Percentiles rank a stretch among this genome's conserved stretches.
Conservation (phyloP, 2,888 invertebrate genomes). For the Coenonympha glycerion region DNA sequence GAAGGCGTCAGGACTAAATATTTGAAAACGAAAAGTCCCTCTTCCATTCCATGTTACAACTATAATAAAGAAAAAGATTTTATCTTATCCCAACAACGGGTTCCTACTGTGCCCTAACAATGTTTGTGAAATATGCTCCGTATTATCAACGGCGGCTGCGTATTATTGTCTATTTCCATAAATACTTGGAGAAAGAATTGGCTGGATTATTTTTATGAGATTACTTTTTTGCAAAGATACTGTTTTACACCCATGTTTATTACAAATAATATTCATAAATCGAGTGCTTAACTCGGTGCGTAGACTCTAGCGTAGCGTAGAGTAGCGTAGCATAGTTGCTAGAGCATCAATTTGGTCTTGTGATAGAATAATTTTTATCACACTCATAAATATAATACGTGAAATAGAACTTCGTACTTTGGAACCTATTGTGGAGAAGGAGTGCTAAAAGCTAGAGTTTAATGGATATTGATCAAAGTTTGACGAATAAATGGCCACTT, state of each 20-base stretch:
- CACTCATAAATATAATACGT: too few species aligned
- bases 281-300: too few species aligned
- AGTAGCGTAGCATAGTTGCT: too few species aligned
- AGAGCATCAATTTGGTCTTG: too few species aligned
- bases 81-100: conserved; percentile 44
- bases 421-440: too few species aligned
- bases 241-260: background rate
- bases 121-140: conserved; percentile 51
- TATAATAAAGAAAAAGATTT: conserved; percentile 48
- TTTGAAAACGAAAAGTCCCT: background rate
- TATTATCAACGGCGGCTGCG: conserved; percentile 23
- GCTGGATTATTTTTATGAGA: conserved; percentile 16
- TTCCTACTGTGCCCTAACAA: conserved; percentile 42
- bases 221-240: conserved; percentile 8
- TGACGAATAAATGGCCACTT: too few species aligned
- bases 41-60: background rate
- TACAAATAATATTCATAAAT: too few species aligned
- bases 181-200: conserved; percentile 15
- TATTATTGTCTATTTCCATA: conserved; percentile 20
- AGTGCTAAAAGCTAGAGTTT: too few species aligned
- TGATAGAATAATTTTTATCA: too few species aligned
- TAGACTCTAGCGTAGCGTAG: too few species aligned
- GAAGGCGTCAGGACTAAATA: background rate
- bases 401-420: too few species aligned
- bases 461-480: too few species aligned